Conservation (phyloP, 2,113 vertebrate species). For the Neolamprologus caudopunctatus region DNA sequence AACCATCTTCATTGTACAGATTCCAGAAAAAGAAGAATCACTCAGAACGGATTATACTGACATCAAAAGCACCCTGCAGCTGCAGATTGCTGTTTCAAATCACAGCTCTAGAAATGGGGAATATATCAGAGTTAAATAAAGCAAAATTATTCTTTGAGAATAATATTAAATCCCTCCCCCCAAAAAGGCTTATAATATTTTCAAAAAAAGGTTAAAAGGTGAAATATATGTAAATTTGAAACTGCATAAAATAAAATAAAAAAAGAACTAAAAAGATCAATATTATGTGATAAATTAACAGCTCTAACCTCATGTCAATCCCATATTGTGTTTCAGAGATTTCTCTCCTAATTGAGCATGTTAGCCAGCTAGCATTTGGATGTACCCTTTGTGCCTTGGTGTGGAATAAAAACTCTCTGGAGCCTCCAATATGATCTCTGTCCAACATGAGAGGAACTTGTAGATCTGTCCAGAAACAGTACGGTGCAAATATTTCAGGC, state of each 20-base stretch:
- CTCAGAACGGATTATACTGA: not conserved
- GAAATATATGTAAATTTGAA: not conserved
- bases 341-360: not conserved
- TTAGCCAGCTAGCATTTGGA: not conserved
- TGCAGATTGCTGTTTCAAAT: not conserved
- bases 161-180: not conserved
- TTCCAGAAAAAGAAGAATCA: not conserved
- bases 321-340: not conserved
- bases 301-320: not conserved
- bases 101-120: not conserved
- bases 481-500: not conserved
- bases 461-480: not conserved
- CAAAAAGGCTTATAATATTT: not conserved
- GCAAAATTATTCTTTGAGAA: not conserved
- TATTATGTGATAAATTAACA: not conserved
- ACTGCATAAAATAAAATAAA: not conserved
- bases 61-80: not conserved
- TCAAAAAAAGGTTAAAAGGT: not conserved
- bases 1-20: not conserved
- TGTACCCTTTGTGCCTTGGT: not conserved
- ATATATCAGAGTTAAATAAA: not conserved
- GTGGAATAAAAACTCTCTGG: not conserved
- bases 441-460: not conserved
- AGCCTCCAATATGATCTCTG: not conserved
- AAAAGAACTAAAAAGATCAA: not conserved